Conservation (phyloP, 2,797 vertebrate genomes). For the Periparus ater region DNA sequence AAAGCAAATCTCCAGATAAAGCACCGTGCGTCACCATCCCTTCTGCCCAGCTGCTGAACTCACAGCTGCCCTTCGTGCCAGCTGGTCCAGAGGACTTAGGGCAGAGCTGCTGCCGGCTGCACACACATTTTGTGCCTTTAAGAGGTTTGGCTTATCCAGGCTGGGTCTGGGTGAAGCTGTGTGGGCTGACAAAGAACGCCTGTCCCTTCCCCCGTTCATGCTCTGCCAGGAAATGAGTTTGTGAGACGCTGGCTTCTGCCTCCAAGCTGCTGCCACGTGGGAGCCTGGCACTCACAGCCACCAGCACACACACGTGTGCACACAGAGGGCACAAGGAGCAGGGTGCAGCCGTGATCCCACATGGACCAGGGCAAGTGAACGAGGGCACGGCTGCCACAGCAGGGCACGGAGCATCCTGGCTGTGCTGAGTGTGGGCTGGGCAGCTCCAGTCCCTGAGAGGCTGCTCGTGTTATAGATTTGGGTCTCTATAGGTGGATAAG, state of each 20-base stretch:
- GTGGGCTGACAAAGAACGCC: not conserved
- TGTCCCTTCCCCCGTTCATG: slow-evolving; percentile 24
- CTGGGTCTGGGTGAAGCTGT: not conserved
- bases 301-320: not conserved
- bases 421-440: not conserved
- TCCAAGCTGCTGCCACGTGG: slow-evolving; percentile 45
- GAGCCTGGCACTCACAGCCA: not conserved
- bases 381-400: not conserved
- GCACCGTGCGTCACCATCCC: not conserved
- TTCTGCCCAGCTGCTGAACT: slow-evolving; percentile 33
- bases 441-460: not conserved
- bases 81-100: slow-evolving; percentile 15
- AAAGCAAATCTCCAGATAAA: slow-evolving; percentile 38
- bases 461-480: not conserved
- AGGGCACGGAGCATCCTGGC: not conserved
- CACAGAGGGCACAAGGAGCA: not conserved
- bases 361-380: not conserved
- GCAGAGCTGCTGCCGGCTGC: not conserved
- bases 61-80: slow-evolving; percentile 36
- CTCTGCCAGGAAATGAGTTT: slow-evolving; percentile 40
- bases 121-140: slow-evolving; percentile 5
- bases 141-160: not conserved
- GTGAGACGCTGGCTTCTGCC: not conserved
- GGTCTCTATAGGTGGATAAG: not conserved
- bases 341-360: not conserved